These are phyloP conservation scores for Hyphantria cunea DNA, from an alignment of 1,140 invertebrate genomes.

Conservation along the genomic window DNA sequence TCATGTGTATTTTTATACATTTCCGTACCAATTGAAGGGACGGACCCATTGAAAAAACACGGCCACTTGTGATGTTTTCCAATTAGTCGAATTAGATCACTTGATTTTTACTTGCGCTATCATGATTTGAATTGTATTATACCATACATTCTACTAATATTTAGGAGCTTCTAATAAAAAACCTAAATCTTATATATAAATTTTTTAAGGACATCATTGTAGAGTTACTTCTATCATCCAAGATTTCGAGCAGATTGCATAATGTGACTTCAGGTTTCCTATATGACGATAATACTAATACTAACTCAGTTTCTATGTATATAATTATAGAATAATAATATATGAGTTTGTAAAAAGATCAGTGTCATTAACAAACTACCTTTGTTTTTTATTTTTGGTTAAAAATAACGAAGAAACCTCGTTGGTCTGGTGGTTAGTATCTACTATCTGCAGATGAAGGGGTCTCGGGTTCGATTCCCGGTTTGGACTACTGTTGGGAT, in stretches of 20 bases:
- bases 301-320: too few relatives aligned
- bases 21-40: conserved; percentile 24
- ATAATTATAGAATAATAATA: too few relatives aligned
- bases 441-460: too few relatives aligned
- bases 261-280: too few relatives aligned
- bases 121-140: neutral
- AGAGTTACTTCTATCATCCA: neutral
- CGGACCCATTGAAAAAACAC: conserved; percentile 13
- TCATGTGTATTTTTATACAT: conserved; percentile 25
- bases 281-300: too few relatives aligned
- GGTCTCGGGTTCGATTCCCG: too few relatives aligned
- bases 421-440: too few relatives aligned
- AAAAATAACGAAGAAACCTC: too few relatives aligned
- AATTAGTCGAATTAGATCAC: conserved; percentile 18
- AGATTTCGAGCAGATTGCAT: neutral
- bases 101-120: conserved; percentile 4
- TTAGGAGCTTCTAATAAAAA: neutral
- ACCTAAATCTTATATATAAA: neutral
- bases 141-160: neutral
- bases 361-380: too few relatives aligned
- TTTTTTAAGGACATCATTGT: neutral
- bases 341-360: too few relatives aligned
- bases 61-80: conserved; percentile 21
- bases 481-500: too few relatives aligned
- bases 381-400: too few relatives aligned